Conservation (phyloP, 2,113 vertebrate genomes). For the Haliaeetus leucogaster region DNA sequence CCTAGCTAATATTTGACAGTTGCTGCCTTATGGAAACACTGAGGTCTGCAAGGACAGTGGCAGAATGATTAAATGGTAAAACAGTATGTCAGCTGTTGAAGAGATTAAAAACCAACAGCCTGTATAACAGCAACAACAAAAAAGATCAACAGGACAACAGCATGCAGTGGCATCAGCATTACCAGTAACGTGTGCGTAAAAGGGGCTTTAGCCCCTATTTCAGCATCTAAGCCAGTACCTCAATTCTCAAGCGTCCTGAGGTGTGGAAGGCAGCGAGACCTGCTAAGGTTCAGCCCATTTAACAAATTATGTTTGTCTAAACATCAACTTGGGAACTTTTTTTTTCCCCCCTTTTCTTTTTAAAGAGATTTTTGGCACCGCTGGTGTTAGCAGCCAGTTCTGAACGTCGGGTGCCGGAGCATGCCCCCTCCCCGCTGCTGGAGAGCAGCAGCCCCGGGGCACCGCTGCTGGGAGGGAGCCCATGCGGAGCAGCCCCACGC, state of each 20-base stretch:
- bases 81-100: slow-evolving; percentile 26
- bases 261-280: neutral
- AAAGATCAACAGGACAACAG: slow-evolving; percentile 25
- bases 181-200: neutral
- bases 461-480: neutral
- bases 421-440: neutral
- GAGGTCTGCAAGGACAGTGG: neutral
- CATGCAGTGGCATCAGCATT: neutral
- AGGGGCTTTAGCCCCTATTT: neutral
- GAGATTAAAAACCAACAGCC: slow-evolving; percentile 32
- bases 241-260: neutral
- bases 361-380: neutral
- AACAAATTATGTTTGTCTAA: neutral
- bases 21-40: neutral
- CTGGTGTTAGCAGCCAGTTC: neutral
- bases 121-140: neutral
- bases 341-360: rapidly evolving
- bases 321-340: neutral
- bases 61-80: slow-evolving; percentile 7
- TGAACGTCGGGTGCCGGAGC: neutral
- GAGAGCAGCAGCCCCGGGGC: neutral
- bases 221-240: neutral
- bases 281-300: neutral
- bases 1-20: slow-evolving; percentile 27
- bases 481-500: rapidly evolving